Percentiles rank a stretch among this genome's conserved stretches.
phyloP scores from a whole-genome alignment of 2,888 invertebrate genomes.

The Orthonevra nobilis region DNA sequence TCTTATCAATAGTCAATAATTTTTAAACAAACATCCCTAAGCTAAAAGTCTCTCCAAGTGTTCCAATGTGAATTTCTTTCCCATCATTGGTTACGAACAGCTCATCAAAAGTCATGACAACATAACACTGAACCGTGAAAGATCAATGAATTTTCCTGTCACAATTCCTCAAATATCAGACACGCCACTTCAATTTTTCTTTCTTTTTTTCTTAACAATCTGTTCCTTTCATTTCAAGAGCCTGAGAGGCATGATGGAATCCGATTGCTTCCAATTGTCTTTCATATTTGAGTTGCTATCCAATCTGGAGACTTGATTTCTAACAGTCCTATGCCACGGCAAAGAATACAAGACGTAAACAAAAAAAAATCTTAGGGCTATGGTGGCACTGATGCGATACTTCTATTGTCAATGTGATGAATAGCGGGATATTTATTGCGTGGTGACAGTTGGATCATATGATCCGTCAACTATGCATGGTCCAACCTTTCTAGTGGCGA shows the following conservation, averaged over 20 bases:
- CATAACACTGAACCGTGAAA: conserved; percentile 18
- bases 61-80: no score
- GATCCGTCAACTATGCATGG: conserved; percentile 43
- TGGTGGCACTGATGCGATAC: conserved; percentile 6
- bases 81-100: no score
- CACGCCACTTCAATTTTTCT: conserved; percentile 33
- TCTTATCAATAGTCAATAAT: no score
- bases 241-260: conserved; percentile 18
- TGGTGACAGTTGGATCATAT: conserved; percentile 36
- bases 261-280: conserved; percentile 10
- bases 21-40: no score
- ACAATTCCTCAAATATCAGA: conserved; percentile 47
- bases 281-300: conserved; percentile 20
- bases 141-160: conserved; percentile 57
- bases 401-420: neutral
- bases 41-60: no score
- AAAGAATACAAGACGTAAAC: neutral
- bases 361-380: conserved; percentile 18
- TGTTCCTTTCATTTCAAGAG: no score
- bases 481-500: conserved; percentile 12
- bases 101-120: conserved; percentile 10
- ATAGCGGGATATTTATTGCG: conserved; percentile 7
- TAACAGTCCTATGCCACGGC: conserved; percentile 7
- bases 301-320: conserved; percentile 1
- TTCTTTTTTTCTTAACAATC: no score